These are phyloP conservation scores for Lota lota DNA, from an alignment of 2,113 vertebrate species.

Conservation along the genomic window DNA sequence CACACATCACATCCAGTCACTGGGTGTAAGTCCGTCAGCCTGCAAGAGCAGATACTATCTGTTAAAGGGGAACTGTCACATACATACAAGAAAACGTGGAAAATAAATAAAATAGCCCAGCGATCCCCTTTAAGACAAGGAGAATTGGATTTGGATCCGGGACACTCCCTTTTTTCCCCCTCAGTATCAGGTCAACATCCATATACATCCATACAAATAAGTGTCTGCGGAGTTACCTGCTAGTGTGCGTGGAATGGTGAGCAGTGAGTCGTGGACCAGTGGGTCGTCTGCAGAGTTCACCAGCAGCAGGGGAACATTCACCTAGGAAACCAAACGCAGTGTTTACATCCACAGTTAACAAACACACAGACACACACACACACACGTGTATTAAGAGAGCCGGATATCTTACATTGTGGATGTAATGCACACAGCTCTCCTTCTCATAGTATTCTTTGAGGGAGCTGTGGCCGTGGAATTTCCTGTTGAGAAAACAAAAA, in stretches of 20 bases:
- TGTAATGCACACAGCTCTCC: conserved; percentile 93
- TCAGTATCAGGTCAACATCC: too few relatives aligned
- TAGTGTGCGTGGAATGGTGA: conserved; percentile 93
- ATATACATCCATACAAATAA: too few relatives aligned
- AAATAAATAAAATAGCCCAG: too few relatives aligned
- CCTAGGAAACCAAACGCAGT: conserved; percentile 63
- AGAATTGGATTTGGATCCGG: too few relatives aligned
- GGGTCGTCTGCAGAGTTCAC: conserved; percentile 96
- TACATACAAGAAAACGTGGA: too few relatives aligned
- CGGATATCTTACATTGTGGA: conserved; percentile 84
- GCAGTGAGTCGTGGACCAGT: conserved; percentile 89
- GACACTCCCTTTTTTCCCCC: too few relatives aligned
- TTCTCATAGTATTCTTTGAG: conserved; percentile 97
- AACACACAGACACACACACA: not conserved
- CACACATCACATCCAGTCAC: too few relatives aligned
- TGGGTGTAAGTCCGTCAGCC: too few relatives aligned
- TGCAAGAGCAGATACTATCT: too few relatives aligned
- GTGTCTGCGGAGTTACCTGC: conserved; percentile 75
- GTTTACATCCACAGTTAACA: not conserved
- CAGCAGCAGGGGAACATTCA: conserved; percentile 90
- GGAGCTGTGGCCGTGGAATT: conserved; percentile 91
- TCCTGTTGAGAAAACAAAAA: conserved; percentile 70
- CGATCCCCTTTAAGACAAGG: too few relatives aligned
- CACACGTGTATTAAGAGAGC: not conserved
- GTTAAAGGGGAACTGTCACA: too few relatives aligned